These are phyloP conservation scores for Trachelus tabidus DNA, from an alignment of 2,888 invertebrate species.

Conservation along the genomic window DNA sequence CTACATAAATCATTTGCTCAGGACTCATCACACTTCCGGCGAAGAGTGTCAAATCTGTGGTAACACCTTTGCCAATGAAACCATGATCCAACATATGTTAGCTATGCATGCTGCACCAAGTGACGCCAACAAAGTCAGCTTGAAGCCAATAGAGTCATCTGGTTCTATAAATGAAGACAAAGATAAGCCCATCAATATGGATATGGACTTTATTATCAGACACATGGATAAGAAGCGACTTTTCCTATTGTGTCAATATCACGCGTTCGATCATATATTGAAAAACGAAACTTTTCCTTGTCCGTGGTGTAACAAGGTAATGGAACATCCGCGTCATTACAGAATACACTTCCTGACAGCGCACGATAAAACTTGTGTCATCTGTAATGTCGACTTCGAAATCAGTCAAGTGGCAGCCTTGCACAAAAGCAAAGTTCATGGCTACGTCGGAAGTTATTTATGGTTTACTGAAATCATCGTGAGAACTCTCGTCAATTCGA, in stretches of 20 bases:
- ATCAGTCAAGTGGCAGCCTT: slow-evolving; percentile 33
- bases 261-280: slow-evolving; percentile 23
- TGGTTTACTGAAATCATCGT: slow-evolving; percentile 42
- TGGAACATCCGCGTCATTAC: slow-evolving; percentile 29
- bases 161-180: slow-evolving; percentile 4
- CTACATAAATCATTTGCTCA: slow-evolving; percentile 29
- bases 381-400: slow-evolving; percentile 42
- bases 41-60: slow-evolving; percentile 42
- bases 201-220: slow-evolving; percentile 27
- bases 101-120: slow-evolving; percentile 35
- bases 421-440: slow-evolving; percentile 42
- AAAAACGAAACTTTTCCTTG: slow-evolving; percentile 27
- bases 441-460: slow-evolving; percentile 39
- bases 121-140: neutral
- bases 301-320: slow-evolving; percentile 28
- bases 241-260: slow-evolving; percentile 37
- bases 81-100: slow-evolving; percentile 40
- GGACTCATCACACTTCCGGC: slow-evolving; percentile 31
- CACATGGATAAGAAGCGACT: slow-evolving; percentile 25
- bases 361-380: slow-evolving; percentile 43
- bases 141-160: slow-evolving; percentile 8
- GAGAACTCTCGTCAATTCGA: slow-evolving; percentile 21
- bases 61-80: slow-evolving; percentile 31
- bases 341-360: slow-evolving; percentile 37
- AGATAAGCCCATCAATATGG: slow-evolving; percentile 18